Evolutionary conservation across 1,140 invertebrate genomes (phyloP).

Genomic region (Caenorhabditis inopinata): DNA sequence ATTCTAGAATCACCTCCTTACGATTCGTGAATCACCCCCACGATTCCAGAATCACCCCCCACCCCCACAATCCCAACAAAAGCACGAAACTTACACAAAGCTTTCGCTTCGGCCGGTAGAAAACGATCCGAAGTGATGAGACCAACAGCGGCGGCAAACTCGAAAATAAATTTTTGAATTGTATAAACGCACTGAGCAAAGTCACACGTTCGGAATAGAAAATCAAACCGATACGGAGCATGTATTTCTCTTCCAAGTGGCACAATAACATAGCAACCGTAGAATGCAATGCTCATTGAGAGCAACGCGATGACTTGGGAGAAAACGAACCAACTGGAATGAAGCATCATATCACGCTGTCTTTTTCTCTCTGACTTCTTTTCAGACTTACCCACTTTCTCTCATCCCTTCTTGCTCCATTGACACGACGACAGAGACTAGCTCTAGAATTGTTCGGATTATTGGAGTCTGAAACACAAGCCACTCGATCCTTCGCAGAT

Average conservation of each 20-base stretch:
- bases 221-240: slow-evolving; percentile 50
- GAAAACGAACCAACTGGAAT: slow-evolving; percentile 57
- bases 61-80: background rate
- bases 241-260: slow-evolving; percentile 58
- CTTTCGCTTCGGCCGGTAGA: slow-evolving; percentile 55
- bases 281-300: slow-evolving; percentile 62
- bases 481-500: slow-evolving; percentile 60
- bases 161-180: slow-evolving; percentile 61
- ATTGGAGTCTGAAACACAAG: slow-evolving; percentile 61
- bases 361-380: background rate
- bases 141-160: slow-evolving; percentile 57
- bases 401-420: slow-evolving; percentile 54
- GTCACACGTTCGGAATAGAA: slow-evolving; percentile 59
- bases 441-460: slow-evolving; percentile 54
- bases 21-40: no score
- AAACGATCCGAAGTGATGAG: slow-evolving; percentile 47
- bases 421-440: slow-evolving; percentile 60
- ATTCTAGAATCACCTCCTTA: no score
- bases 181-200: slow-evolving; percentile 52
- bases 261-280: slow-evolving; percentile 61
- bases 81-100: slow-evolving; percentile 54
- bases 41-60: no score
- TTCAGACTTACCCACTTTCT: slow-evolving; percentile 20
- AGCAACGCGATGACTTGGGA: slow-evolving; percentile 60
- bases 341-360: no score